Conservation (phyloP, 2,888 invertebrate genomes). For the Molanna angustata region DNA sequence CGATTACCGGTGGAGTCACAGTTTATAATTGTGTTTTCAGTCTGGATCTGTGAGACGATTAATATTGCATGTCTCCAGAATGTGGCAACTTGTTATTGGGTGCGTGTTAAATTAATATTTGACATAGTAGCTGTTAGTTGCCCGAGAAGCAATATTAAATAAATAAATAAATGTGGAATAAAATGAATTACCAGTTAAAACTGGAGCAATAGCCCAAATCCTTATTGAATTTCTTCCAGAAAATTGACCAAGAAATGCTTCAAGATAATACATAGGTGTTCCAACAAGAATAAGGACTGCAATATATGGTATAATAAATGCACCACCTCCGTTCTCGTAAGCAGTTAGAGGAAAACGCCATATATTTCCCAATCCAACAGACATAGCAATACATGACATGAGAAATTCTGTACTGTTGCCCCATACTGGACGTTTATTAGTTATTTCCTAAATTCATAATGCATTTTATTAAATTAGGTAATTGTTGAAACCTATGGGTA, state of each 20-base stretch:
- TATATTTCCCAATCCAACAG: constrained; percentile 67
- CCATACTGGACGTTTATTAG: constrained; percentile 46
- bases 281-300: constrained; percentile 63
- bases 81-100: no score
- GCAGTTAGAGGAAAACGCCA: constrained; percentile 68
- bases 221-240: constrained; percentile 66
- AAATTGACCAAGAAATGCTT: constrained; percentile 72
- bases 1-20: no score
- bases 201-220: constrained; percentile 62
- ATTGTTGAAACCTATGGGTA: no score
- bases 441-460: background rate
- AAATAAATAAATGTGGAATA: no score
- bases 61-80: no score
- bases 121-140: no score
- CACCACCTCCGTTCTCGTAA: constrained; percentile 66
- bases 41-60: no score
- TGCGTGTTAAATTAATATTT: no score
- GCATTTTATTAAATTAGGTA: no score
- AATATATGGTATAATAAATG: constrained; percentile 65
- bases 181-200: constrained; percentile 66
- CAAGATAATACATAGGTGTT: constrained; percentile 68
- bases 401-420: constrained; percentile 61
- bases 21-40: no score
- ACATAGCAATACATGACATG: constrained; percentile 63
- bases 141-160: no score